Percentiles rank a stretch among this genome's conserved stretches.
These are phyloP conservation scores for Dryoscopus gambensis DNA, from an alignment of 2,113 vertebrate species.

Conservation along the genomic window DNA sequence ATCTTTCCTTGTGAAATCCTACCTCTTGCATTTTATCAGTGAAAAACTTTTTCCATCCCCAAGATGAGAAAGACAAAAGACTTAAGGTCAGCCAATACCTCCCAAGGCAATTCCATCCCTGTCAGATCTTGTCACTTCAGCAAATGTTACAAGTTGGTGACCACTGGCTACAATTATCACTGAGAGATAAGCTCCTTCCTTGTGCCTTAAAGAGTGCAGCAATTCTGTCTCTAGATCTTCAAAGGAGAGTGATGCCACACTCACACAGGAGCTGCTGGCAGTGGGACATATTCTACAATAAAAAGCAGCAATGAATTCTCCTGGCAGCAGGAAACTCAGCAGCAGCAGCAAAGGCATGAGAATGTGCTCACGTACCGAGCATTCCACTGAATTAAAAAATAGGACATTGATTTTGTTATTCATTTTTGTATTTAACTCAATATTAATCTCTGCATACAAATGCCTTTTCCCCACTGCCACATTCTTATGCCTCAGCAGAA, in stretches of 20 bases:
- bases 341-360: neutral
- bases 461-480: neutral
- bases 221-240: neutral
- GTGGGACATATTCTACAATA: neutral
- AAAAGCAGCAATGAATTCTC: neutral
- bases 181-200: neutral
- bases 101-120: neutral
- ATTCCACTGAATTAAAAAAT: constrained; percentile 24
- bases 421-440: constrained; percentile 29
- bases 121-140: constrained; percentile 13
- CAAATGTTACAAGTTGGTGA: neutral
- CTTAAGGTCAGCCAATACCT: neutral
- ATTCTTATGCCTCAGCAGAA: constrained; percentile 27
- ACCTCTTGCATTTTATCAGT: neutral
- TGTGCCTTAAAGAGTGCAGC: neutral
- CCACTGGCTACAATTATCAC: neutral
- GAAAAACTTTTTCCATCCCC: neutral
- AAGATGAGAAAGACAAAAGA: neutral
- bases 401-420: constrained; percentile 32
- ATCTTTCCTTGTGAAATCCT: neutral
- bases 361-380: neutral
- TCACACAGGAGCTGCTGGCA: neutral
- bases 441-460: constrained; percentile 4
- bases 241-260: neutral
- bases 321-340: neutral